A percentile compares a stretch with the other conserved stretches of the same genome.
phyloP scores from a whole-genome alignment of 1,140 invertebrate species.

The Manduca sexta region DNA sequence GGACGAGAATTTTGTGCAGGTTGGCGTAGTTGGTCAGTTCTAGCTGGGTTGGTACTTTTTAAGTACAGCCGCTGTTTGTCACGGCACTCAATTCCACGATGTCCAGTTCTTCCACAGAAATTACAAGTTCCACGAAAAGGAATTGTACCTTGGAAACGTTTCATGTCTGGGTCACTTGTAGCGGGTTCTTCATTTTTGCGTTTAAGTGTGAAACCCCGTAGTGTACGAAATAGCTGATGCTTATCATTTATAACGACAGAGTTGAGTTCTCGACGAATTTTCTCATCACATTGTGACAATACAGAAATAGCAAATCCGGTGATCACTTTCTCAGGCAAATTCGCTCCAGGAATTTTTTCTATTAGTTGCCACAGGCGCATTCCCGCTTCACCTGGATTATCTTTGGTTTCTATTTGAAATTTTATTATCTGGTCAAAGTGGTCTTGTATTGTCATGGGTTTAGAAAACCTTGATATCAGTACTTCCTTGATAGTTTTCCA shows the following conservation, averaged over 20 bases:
- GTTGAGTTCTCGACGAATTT: constrained; percentile 17
- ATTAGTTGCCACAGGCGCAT: constrained; percentile 22
- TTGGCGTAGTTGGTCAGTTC: not conserved
- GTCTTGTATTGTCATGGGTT: constrained; percentile 26
- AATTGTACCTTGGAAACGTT: not conserved
- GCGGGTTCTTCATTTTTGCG: constrained; percentile 6
- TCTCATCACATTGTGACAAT: constrained; percentile 14
- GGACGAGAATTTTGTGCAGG: not conserved
- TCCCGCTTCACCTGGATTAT: constrained; percentile 15
- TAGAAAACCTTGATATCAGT: constrained; percentile 18
- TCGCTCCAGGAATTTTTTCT: constrained; percentile 17
- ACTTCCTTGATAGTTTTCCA: constrained; percentile 12
- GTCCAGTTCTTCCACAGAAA: constrained; percentile 13
- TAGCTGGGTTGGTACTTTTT: not conserved
- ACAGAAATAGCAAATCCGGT: constrained; percentile 22
- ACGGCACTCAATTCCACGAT: constrained; percentile 9
- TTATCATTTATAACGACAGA: constrained; percentile 9
- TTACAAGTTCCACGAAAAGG: constrained; percentile 6
- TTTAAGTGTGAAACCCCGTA: constrained; percentile 14
- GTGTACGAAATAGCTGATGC: constrained; percentile 14
- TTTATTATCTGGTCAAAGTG: constrained; percentile 23
- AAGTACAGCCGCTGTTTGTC: not conserved
- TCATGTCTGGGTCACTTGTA: not conserved
- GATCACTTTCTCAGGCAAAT: constrained; percentile 14
- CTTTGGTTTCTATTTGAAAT: constrained; percentile 17